Base-by-base conservation (phyloP, 2,888 invertebrate genomes). In the Andrena praecox region DNA sequence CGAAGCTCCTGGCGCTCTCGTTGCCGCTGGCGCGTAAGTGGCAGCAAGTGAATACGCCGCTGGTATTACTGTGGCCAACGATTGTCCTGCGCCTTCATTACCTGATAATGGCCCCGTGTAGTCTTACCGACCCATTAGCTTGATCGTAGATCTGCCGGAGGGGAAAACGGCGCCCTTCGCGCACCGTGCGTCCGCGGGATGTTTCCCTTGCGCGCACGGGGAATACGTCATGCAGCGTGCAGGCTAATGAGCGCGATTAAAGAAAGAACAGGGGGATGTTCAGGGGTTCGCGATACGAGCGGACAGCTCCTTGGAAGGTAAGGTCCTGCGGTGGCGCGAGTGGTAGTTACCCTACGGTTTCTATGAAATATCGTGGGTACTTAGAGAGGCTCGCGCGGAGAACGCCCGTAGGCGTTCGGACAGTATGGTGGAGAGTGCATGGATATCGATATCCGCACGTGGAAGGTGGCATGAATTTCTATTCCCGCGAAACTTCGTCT, bases 11-110 rank as follows among this genome's bases (percentile, higher is more conserved):
- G 69, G 76, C 75, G 76, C 69, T 78, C 69, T 72, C 75, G 67
- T 73, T 56, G 29, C 59, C n/a, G 20, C 31, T 20, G 42, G 54
- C 67, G 80, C 70, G 75, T 68, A 74, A 83, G 81, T 70, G 73
- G 29, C 16, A 8, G 75, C 82, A 82, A 84, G 72, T 78, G 84
- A 84, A 82, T 82, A 82, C 84, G 72, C 69, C 56, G 72, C 52
- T 84, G 73, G 54, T 77, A 74, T 75, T 81, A 74, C 84, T 72
- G 69, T 56, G 75, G 54, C 72, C 42, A 73, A 42, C 72, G 67
- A 84, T 84, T 82, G 84, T 84, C 75, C 84, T 64, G 60, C 62
- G 66, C 73, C 84, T 82, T 84, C 84, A 79, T 78, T 84, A 84
- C 69, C 82, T 82, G 78, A 64, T 84, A 82, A 84, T 82, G 75